Evolutionary conservation across 2,797 vertebrate genomes (phyloP), one percentile per base, ranked within the genome.

Genomic region (Xiphorhynchus erythropygius): DNA sequence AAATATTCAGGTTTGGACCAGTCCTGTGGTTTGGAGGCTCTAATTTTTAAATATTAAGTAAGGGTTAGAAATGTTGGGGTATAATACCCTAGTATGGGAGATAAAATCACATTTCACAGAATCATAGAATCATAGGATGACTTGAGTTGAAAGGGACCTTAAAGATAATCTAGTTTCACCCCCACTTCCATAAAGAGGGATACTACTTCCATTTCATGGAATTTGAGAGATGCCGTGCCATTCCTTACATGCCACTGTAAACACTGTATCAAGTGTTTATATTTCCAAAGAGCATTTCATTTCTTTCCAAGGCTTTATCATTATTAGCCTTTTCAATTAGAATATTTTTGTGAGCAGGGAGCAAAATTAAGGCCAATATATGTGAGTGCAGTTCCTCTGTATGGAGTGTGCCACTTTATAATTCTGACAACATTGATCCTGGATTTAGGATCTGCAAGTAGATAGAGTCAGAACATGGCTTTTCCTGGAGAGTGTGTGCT

Each of bases 401-500:
- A 21, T 8, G 4, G 30, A 33, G 23, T 33, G 22, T 44, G 23
- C 46, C 25, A 49, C 62, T 77, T 70, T 22, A 80, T 63, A 90
- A 80, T 30, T 41, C 65, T 2, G 1, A 41, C 42, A 74, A 3
- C 53, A 92, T 24, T 88, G 84, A 78, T 89, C 46, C 62, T 50
- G 30, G 33, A 41, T 87, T 87, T 35, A 33, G 69, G 21, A 28
- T 92, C 18, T 15, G 5, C 49, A 77, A 80, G 55, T n/a, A 82
- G 56, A 60, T 23, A 62, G 33, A 55, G 69, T 68, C 47, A 49
- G 37, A 84, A 37, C 11, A n/a, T 44, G 14, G 39, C 57, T 81
- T 87, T 95, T 95, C 68, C 68, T 93, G 74, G 35, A 59, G 37
- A 75, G 60, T 82, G 7, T 89, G 76, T 84, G 25, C n/a, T 56